These are phyloP conservation scores for Periophthalmus magnuspinnatus DNA, from an alignment of 2,797 vertebrate genomes.

Conservation along the genomic window DNA sequence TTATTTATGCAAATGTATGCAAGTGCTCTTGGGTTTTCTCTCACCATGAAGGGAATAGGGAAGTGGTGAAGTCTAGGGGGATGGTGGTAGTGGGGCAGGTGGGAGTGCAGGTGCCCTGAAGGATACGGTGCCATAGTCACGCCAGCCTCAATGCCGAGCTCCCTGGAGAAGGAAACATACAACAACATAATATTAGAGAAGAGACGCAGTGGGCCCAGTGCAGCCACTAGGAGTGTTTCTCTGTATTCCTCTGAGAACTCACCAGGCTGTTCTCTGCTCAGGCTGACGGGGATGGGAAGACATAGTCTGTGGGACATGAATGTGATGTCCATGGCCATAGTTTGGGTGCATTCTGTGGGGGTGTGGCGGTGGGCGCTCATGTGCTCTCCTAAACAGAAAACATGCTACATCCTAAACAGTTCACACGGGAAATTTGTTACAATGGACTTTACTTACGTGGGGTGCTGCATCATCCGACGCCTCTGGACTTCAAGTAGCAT, in stretches of 20 bases:
- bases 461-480: slow-evolving; percentile 96
- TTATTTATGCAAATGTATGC: slow-evolving; percentile 67
- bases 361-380: slow-evolving; percentile 95
- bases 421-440: background rate
- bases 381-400: slow-evolving; percentile 84
- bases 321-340: slow-evolving; percentile 98
- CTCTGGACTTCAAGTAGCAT: slow-evolving; percentile 97
- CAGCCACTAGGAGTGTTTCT: background rate
- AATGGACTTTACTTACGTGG: slow-evolving; percentile 82
- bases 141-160: slow-evolving; percentile 95
- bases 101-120: slow-evolving; percentile 92
- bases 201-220: background rate
- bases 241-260: slow-evolving; percentile 56
- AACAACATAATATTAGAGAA: slow-evolving; percentile 7
- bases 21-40: slow-evolving; percentile 40
- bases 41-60: slow-evolving; percentile 96
- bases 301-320: slow-evolving; percentile 99
- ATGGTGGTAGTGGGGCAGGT: slow-evolving; percentile 94
- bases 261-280: slow-evolving; percentile 96
- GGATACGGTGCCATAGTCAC: slow-evolving; percentile 93
- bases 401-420: background rate
- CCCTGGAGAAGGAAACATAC: slow-evolving; percentile 76
- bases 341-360: slow-evolving; percentile 99
- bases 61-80: slow-evolving; percentile 97
- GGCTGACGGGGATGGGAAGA: slow-evolving; percentile 96